Conservation (phyloP, 1,140 invertebrate genomes). For the Pseudomyrmex flavicornis region DNA sequence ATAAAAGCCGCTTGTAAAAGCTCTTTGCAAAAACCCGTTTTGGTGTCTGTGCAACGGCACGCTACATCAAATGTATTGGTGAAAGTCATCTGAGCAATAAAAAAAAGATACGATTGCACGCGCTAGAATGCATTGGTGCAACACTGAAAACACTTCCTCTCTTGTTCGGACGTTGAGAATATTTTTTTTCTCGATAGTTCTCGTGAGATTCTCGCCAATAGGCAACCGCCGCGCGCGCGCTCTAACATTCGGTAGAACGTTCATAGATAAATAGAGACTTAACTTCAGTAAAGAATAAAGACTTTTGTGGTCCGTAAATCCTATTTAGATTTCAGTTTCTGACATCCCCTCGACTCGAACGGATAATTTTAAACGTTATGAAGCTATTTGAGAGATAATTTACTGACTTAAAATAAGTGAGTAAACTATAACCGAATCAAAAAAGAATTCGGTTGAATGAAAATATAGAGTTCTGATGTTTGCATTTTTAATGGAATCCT, state of each 20-base stretch:
- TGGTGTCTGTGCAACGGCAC: background rate
- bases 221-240: slow-evolving; percentile 10
- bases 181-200: slow-evolving; percentile 39
- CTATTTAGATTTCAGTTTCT: slow-evolving; percentile 47
- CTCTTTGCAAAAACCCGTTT: slow-evolving; percentile 4
- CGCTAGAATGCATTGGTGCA: slow-evolving; percentile 24
- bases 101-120: slow-evolving; percentile 4
- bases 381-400: background rate
- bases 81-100: slow-evolving; percentile 43
- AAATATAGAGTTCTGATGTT: background rate
- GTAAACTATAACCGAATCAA: background rate
- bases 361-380: slow-evolving; percentile 24
- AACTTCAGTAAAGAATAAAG: slow-evolving; percentile 40
- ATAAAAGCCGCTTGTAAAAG: slow-evolving; percentile 1
- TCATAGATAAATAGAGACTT: slow-evolving; percentile 52
- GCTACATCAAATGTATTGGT: slow-evolving; percentile 3
- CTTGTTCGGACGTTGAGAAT: slow-evolving; percentile 33
- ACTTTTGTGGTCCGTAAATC: slow-evolving; percentile 30
- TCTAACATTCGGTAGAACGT: slow-evolving; percentile 35
- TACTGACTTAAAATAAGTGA: background rate
- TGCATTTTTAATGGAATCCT: background rate
- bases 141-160: slow-evolving; percentile 44
- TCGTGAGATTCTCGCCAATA: slow-evolving; percentile 24
- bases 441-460: background rate
- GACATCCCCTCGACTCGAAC: slow-evolving; percentile 20